Conservation (phyloP, 2,797 vertebrate genomes). For the Poeciliopsis gracilis region DNA sequence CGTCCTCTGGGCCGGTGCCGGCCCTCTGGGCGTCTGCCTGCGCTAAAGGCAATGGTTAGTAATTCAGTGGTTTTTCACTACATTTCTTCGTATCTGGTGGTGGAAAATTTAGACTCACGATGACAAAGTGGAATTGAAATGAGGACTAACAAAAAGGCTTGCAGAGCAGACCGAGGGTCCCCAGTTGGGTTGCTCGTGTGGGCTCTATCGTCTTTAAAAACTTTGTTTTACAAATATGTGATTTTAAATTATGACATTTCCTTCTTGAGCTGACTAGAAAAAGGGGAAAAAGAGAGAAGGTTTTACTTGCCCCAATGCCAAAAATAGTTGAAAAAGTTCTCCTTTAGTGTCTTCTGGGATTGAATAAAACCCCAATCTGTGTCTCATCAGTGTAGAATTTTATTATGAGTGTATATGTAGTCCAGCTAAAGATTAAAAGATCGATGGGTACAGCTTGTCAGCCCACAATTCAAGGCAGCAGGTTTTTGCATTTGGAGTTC, state of each 20-base stretch:
- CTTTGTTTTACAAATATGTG: background rate
- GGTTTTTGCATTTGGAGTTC: background rate
- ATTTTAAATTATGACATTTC: background rate
- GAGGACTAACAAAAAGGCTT: too few species aligned
- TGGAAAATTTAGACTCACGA: too few species aligned
- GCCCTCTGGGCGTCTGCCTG: too few species aligned
- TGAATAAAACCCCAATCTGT: background rate
- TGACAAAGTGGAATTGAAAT: too few species aligned
- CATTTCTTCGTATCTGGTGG: too few species aligned
- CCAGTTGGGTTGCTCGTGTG: too few species aligned
- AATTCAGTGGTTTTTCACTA: too few species aligned
- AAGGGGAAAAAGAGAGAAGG: background rate
- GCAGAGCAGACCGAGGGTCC: too few species aligned
- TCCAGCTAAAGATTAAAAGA: background rate
- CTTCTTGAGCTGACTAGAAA: background rate
- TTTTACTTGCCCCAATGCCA: background rate
- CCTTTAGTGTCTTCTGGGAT: background rate
- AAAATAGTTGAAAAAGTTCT: background rate
- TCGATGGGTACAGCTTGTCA: background rate
- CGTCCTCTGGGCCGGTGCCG: too few species aligned
- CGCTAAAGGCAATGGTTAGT: too few species aligned
- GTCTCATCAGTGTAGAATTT: background rate
- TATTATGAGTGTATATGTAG: background rate
- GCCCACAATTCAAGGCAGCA: background rate
- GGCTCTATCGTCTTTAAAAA: background rate